Base-by-base conservation (phyloP, 2,113 vertebrate species). In the Gadus macrocephalus region DNA sequence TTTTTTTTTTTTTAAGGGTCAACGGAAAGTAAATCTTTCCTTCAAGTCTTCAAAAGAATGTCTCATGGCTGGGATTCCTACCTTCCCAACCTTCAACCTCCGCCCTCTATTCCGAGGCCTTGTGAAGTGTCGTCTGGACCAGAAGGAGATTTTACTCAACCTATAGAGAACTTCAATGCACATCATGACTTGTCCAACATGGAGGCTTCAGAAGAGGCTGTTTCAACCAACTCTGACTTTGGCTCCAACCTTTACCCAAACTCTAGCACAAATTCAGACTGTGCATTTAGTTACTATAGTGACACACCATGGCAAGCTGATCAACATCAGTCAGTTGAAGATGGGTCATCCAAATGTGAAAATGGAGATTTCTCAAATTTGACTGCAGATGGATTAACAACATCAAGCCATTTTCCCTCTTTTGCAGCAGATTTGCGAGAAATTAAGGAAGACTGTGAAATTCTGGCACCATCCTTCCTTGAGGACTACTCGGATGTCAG, bases 401-500 rank as follows among this genome's bases (percentile, higher is more conserved):
- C 76, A 68, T 74, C 82, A 3, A 76, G 59, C 76, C 64, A 76
- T 35, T 78, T 76, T 65, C 62, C 81, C 67, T 56, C 73, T 20
- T 77, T 83, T 81, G 72, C 75, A 68, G 59, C 67, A 66, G 66
- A 88, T 67, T 81, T 87, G n/a, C 75, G 86, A 73, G 78, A 68
- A 69, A 66, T 84, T 66, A 81, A 78, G 62, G 80, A 86, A 74
- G 85, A 89, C 66, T 79, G 81, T 82, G 78, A 64, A 68, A 69
- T 85, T 12, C 66, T 84, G 66, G 66, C 71, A 42, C 42, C 78
- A 68, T 76, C 78, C 14, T 77, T 77, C 84, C 76, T 87, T 64
- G 87, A 84, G 3, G 77, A 83, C 69, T 91, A 84, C 72, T 89
- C 90, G 0, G 89, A 91, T 81, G 82, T 91, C 61, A 91, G 88